Percentiles rank a stretch among this genome's conserved stretches.
These are phyloP conservation scores for Muscidifurax raptorellus DNA, from an alignment of 1,140 invertebrate genomes.

Conservation along the genomic window DNA sequence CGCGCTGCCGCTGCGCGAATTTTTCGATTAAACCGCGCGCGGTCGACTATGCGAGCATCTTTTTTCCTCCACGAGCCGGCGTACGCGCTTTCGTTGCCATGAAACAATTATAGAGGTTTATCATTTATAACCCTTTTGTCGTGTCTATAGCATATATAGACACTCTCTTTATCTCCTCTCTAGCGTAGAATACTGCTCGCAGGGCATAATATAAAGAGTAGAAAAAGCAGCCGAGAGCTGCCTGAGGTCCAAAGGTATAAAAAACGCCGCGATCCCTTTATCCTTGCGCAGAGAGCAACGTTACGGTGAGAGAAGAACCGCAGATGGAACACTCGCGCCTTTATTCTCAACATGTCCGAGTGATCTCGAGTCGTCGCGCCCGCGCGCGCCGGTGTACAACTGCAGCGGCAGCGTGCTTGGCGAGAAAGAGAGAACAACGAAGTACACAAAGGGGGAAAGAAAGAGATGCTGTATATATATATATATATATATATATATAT, in stretches of 20 bases:
- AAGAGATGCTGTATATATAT: too few relatives aligned
- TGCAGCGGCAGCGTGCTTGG: neutral
- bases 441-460: neutral
- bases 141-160: too few relatives aligned
- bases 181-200: too few relatives aligned
- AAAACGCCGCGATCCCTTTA: slow-evolving; percentile 29
- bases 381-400: neutral
- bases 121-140: neutral
- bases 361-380: slow-evolving; percentile 10
- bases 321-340: slow-evolving; percentile 19
- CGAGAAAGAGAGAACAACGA: neutral
- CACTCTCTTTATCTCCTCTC: too few relatives aligned
- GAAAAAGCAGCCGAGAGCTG: too few relatives aligned
- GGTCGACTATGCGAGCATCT: neutral
- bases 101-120: neutral
- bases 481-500: too few relatives aligned
- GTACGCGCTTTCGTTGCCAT: too few relatives aligned
- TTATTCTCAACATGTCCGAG: slow-evolving; percentile 37
- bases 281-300: slow-evolving; percentile 2
- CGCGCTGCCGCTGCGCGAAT: slow-evolving; percentile 12
- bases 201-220: too few relatives aligned
- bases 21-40: slow-evolving; percentile 34
- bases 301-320: neutral
- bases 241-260: neutral
- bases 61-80: neutral